Conservation (phyloP, 2,113 vertebrate genomes). For the Proteles cristata region DNA sequence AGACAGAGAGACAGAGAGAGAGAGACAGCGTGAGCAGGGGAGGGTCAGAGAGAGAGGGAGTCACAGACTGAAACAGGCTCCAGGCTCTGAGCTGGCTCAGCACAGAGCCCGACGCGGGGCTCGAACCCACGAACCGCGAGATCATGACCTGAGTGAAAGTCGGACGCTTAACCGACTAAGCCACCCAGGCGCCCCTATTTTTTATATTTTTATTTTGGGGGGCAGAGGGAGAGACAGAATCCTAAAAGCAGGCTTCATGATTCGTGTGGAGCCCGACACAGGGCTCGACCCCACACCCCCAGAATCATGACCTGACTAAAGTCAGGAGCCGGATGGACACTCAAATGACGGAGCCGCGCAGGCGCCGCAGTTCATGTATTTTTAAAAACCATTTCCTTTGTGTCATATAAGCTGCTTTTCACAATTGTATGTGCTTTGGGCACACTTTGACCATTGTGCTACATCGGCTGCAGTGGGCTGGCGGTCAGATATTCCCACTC, state of each 20-base stretch:
- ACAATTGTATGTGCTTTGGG: background rate
- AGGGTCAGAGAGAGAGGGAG: too few species aligned
- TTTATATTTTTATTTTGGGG: too few species aligned
- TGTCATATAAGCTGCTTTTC: background rate
- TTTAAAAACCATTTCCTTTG: background rate
- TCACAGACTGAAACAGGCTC: too few species aligned
- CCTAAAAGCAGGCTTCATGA: background rate
- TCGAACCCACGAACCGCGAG: too few species aligned
- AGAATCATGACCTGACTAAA: background rate
- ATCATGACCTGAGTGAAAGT: too few species aligned
- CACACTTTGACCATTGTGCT: background rate
- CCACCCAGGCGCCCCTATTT: too few species aligned
- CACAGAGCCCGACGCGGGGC: too few species aligned
- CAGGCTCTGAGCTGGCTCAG: too few species aligned
- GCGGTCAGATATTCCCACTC: background rate
- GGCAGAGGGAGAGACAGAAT: background rate
- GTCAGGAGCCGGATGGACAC: too few species aligned
- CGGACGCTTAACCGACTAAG: too few species aligned
- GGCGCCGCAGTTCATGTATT: background rate
- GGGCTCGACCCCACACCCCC: accelerated
- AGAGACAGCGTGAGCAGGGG: too few species aligned
- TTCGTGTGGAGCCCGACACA: accelerated
- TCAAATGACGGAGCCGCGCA: background rate
- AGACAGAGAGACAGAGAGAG: too few species aligned
- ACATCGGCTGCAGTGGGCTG: accelerated